Conservation (phyloP, 2,888 invertebrate genomes). For the Sericinus montela region DNA sequence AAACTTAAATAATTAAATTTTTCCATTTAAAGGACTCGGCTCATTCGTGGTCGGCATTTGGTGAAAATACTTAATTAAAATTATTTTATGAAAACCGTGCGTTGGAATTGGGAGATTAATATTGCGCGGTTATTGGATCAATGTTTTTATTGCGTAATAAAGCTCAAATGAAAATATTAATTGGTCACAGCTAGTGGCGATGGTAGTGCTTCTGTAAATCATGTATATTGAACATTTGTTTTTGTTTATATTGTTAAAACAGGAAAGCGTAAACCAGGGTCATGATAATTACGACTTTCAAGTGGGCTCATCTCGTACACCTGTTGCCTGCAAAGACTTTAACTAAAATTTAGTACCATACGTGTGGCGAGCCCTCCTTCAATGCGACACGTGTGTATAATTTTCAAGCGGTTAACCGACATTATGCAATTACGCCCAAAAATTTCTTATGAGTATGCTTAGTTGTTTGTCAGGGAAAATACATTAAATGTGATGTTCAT, state of each 20-base stretch:
- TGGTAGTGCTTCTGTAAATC: constrained; percentile 1
- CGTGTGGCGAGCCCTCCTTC: constrained; percentile 56
- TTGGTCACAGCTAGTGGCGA: constrained; percentile 26
- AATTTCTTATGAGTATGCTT: constrained; percentile 29
- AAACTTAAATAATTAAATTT: constrained; percentile 49
- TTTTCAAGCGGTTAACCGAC: constrained; percentile 63
- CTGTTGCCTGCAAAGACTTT: constrained; percentile 69
- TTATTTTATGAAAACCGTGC: constrained; percentile 54
- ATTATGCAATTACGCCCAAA: constrained; percentile 36
- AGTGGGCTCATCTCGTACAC: constrained; percentile 63
- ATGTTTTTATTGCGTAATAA: constrained; percentile 45
- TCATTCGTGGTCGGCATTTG: constrained; percentile 36
- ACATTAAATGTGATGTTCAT: too few species aligned
- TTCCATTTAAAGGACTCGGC: constrained; percentile 42
- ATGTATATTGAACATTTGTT: neutral
- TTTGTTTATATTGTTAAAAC: constrained; percentile 14
- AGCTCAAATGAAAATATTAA: constrained; percentile 34
- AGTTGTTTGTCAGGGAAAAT: neutral
- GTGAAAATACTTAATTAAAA: constrained; percentile 62
- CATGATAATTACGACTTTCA: constrained; percentile 67
- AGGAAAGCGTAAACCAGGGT: constrained; percentile 31
- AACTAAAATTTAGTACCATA: constrained; percentile 73
- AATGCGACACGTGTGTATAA: constrained; percentile 65
- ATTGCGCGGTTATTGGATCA: constrained; percentile 58
- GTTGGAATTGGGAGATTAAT: constrained; percentile 57